Evolutionary conservation across 2,888 invertebrate genomes (phyloP).

Genomic region (Epinotia bilunana): DNA sequence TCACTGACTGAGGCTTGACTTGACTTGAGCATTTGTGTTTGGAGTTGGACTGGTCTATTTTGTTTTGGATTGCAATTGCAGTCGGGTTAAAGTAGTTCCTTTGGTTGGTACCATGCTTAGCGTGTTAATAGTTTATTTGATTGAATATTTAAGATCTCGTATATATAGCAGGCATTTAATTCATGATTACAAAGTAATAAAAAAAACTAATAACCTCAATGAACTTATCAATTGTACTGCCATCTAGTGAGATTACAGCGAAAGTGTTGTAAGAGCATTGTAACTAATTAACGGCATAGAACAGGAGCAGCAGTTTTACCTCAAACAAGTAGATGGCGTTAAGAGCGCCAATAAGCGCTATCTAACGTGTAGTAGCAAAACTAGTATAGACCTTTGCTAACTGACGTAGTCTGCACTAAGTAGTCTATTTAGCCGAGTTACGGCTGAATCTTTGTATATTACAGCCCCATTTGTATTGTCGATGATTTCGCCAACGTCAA

Average conservation of each 20-base stretch:
- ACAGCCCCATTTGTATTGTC: too few species aligned
- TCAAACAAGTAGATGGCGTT: slow-evolving; percentile 20
- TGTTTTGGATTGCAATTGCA: slow-evolving; percentile 35
- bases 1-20: slow-evolving; percentile 59
- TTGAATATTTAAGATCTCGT: background rate
- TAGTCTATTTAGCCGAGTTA: background rate
- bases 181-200: background rate
- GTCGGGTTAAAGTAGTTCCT: background rate
- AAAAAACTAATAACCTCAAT: background rate
- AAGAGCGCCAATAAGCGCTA: background rate
- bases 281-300: background rate
- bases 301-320: background rate
- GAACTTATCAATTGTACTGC: background rate
- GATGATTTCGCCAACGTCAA: too few species aligned
- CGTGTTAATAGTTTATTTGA: background rate
- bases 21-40: background rate
- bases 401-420: background rate
- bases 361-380: slow-evolving; percentile 30
- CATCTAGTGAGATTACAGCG: slow-evolving; percentile 9
- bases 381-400: background rate
- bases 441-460: background rate
- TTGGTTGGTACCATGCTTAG: background rate
- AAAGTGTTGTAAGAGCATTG: too few species aligned
- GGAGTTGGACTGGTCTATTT: slow-evolving; percentile 32
- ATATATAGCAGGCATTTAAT: background rate